These are phyloP conservation scores for Cheilosia vulpina DNA, from an alignment of 2,888 invertebrate genomes.

Conservation along the genomic window DNA sequence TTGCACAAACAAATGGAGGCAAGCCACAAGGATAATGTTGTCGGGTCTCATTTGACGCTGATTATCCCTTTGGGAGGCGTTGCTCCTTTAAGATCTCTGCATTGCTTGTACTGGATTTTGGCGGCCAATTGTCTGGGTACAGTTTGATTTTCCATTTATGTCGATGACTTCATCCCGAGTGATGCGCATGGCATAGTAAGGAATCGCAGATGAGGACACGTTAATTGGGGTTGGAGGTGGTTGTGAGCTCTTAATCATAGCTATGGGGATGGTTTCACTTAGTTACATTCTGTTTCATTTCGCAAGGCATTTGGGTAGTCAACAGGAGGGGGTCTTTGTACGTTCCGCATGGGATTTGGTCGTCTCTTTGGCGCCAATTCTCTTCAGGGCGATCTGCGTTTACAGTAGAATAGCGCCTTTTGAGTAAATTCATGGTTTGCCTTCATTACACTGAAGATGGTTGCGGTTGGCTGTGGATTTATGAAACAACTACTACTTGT, in stretches of 20 bases:
- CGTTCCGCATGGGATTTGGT: neutral
- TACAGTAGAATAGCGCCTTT: neutral
- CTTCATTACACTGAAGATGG: neutral
- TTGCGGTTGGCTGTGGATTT: too few species aligned
- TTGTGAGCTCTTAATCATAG: conserved; percentile 2
- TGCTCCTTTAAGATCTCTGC: neutral
- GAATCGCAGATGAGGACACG: conserved; percentile 2
- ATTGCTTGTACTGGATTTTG: neutral
- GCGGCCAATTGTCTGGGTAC: conserved; percentile 24
- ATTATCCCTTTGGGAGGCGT: neutral
- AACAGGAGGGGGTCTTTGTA: neutral
- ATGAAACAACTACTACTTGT: too few species aligned
- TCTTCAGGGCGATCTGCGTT: neutral
- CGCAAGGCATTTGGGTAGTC: neutral
- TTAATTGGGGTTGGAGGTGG: neutral
- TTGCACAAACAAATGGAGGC: neutral
- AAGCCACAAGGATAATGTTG: neutral
- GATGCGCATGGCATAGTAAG: conserved; percentile 22
- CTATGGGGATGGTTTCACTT: neutral
- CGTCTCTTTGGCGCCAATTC: conserved; percentile 1
- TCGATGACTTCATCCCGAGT: conserved; percentile 33
- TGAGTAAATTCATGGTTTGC: neutral
- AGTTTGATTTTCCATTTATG: conserved; percentile 14
- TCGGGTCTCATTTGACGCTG: neutral
- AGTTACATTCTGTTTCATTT: neutral